Percentiles rank a stretch among this genome's conserved stretches.
phyloP scores from a whole-genome alignment of 2,797 vertebrate species.

The Artibeus jamaicensis region DNA sequence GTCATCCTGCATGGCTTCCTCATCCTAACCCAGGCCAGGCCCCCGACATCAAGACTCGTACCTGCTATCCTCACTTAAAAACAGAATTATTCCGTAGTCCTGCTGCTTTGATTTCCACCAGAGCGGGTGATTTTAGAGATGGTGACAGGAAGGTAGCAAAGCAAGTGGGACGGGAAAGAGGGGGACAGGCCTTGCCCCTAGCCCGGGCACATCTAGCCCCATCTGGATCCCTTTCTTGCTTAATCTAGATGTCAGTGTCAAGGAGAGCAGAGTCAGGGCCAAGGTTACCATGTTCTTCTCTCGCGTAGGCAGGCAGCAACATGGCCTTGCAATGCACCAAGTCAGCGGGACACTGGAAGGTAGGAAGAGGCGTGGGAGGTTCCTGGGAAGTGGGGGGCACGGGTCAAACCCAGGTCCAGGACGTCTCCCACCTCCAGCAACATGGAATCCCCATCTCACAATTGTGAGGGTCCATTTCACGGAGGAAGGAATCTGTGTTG shows the following conservation, averaged over 20 bases:
- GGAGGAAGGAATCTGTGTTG: not conserved
- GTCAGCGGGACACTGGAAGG: conserved; percentile 95
- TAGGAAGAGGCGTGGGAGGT: conserved; percentile 58
- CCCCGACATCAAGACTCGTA: not conserved
- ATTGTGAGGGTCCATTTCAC: not conserved
- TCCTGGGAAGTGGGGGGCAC: too few relatives aligned
- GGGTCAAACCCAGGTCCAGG: not conserved
- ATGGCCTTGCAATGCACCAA: conserved; percentile 94
- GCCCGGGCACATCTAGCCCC: too few relatives aligned
- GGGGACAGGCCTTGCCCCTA: not conserved
- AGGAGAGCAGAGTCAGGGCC: not conserved
- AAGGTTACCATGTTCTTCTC: not conserved
- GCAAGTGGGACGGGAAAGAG: not conserved
- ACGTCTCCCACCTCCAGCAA: too few relatives aligned
- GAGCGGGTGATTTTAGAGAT: not conserved
- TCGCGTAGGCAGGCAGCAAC: conserved; percentile 71
- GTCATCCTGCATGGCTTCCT: not conserved
- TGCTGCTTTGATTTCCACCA: not conserved
- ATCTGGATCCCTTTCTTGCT: not conserved
- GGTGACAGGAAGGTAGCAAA: not conserved
- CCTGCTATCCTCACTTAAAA: not conserved
- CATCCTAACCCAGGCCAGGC: not conserved
- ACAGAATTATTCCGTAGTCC: not conserved
- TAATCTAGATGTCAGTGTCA: not conserved
- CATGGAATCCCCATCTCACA: accelerated